phyloP scores from a whole-genome alignment of 2,113 vertebrate species.

The Rhinopomastus cyanomelas region DNA sequence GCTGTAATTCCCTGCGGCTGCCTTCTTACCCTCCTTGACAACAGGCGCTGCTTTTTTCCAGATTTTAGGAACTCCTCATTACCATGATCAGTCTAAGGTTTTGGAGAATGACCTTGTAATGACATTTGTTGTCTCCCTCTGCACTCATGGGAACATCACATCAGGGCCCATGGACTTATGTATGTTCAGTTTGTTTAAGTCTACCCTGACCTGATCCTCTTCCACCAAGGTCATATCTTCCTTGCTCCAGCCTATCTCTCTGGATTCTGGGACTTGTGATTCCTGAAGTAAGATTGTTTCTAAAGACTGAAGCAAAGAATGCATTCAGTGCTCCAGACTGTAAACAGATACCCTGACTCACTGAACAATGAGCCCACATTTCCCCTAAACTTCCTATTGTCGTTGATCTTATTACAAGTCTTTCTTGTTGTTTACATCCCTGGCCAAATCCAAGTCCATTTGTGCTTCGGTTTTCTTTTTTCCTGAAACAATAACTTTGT shows the following conservation, averaged over 20 bases:
- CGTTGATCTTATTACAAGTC: neutral
- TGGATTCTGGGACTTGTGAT: neutral
- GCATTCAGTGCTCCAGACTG: neutral
- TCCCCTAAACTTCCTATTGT: neutral
- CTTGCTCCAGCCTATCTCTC: neutral
- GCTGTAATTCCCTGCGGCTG: neutral
- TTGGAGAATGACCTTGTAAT: neutral
- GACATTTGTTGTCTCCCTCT: neutral
- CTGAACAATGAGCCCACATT: neutral
- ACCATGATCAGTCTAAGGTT: neutral
- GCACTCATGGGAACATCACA: neutral
- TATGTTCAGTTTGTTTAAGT: neutral
- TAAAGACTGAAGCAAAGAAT: neutral
- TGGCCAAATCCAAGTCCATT: neutral
- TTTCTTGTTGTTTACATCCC: neutral
- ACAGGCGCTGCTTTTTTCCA: neutral
- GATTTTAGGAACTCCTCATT: neutral
- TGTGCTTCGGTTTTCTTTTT: neutral
- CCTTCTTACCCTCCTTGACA: neutral
- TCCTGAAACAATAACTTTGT: neutral
- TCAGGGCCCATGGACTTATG: fast-evolving
- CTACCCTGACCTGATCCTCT: neutral
- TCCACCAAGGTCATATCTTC: neutral
- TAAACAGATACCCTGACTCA: neutral
- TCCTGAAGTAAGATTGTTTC: neutral